These are phyloP conservation scores for Amphilophus citrinellus DNA, from an alignment of 2,113 vertebrate genomes.

Conservation along the genomic window DNA sequence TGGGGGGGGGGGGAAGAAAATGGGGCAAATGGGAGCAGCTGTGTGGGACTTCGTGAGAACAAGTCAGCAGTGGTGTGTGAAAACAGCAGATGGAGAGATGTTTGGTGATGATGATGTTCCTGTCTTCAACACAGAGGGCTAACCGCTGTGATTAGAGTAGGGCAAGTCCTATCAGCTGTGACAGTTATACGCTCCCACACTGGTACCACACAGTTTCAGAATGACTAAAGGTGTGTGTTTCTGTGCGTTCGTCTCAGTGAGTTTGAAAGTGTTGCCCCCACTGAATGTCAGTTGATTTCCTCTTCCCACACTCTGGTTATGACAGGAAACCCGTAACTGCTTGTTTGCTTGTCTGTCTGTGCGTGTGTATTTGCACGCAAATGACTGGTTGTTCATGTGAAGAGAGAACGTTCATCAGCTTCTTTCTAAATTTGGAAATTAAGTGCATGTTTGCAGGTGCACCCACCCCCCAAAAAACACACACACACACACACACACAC, in stretches of 20 bases:
- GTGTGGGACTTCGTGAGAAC: conserved; percentile 63
- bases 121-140: conserved; percentile 42
- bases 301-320: conserved; percentile 57
- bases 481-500: too few relatives aligned
- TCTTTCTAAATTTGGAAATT: conserved; percentile 27
- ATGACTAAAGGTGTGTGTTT: conserved; percentile 57
- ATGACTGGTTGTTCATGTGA: background rate
- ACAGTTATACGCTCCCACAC: conserved; percentile 59
- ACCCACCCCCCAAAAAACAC: too few relatives aligned
- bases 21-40: conserved; percentile 49
- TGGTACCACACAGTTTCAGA: conserved; percentile 60
- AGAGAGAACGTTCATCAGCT: conserved; percentile 3
- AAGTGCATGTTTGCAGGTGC: background rate
- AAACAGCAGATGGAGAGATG: conserved; percentile 42
- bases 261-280: conserved; percentile 40
- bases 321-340: conserved; percentile 24
- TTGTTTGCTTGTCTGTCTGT: conserved; percentile 21
- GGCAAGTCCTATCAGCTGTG: conserved; percentile 58
- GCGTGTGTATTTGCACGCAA: background rate
- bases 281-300: conserved; percentile 41
- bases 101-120: conserved; percentile 61
- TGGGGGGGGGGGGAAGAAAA: conserved; percentile 1
- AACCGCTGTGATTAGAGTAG: conserved; percentile 55
- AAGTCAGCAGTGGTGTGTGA: conserved; percentile 44
- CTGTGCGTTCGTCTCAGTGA: conserved; percentile 6